Percentiles rank a stretch among this genome's conserved stretches.
These are phyloP conservation scores for Apis dorsata DNA, from an alignment of 1,140 invertebrate species.

Conservation along the genomic window DNA sequence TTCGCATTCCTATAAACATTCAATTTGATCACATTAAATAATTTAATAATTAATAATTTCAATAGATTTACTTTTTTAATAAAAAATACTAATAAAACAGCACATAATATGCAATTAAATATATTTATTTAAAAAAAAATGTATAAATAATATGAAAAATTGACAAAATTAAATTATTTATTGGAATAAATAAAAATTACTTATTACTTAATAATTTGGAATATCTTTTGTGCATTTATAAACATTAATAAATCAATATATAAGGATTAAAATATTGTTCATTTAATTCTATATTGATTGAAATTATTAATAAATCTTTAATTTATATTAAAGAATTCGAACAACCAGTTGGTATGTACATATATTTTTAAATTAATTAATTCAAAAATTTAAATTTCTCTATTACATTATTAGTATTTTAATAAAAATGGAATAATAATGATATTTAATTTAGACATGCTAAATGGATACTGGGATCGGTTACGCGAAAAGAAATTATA, in stretches of 20 bases:
- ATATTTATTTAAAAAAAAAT: not conserved
- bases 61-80: not conserved
- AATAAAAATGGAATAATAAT: constrained; percentile 11
- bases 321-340: not conserved
- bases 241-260: not conserved
- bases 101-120: not conserved
- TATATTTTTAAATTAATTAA: too few species aligned
- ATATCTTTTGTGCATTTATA: not conserved
- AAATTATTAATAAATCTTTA: not conserved
- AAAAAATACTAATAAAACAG: not conserved
- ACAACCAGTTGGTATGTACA: constrained; percentile 13
- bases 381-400: not conserved
- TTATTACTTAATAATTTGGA: not conserved
- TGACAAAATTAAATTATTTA: not conserved
- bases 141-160: not conserved
- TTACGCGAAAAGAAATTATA: constrained; percentile 40
- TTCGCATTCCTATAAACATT: not conserved
- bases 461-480: constrained; percentile 44
- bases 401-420: not conserved
- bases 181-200: constrained; percentile 12
- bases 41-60: not conserved
- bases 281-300: not conserved
- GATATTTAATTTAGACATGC: constrained; percentile 15
- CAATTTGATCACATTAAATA: not conserved
- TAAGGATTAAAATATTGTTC: not conserved